A percentile compares a stretch with the other conserved stretches of the same genome.
These are phyloP conservation scores for Eumaeus atala DNA, from an alignment of 1,140 invertebrate species.

Conservation along the genomic window DNA sequence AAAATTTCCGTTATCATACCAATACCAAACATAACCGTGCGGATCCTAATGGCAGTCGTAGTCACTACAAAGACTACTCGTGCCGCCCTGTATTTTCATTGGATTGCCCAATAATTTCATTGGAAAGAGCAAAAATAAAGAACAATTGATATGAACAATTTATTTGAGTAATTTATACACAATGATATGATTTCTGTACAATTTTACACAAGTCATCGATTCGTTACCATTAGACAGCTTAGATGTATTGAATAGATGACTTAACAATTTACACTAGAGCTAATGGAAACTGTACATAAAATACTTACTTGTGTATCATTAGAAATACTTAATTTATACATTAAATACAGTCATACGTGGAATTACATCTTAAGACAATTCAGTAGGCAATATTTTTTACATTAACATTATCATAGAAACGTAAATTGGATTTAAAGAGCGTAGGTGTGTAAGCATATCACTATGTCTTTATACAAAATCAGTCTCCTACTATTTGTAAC, in stretches of 20 bases:
- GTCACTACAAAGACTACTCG: too few relatives aligned
- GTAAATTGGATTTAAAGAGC: conserved; percentile 31
- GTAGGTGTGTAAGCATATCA: conserved; percentile 56
- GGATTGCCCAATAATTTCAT: too few relatives aligned
- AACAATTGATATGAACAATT: conserved; percentile 66
- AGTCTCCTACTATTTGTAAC: conserved; percentile 71
- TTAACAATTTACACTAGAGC: conserved; percentile 66
- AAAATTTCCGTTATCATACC: too few relatives aligned
- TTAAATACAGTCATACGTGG: conserved; percentile 62
- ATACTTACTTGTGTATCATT: conserved; percentile 46
- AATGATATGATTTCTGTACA: conserved; percentile 73
- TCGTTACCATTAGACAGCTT: conserved; percentile 64
- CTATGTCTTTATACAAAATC: conserved; percentile 68
- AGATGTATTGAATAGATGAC: conserved; percentile 58
- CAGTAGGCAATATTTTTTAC: conserved; percentile 27
- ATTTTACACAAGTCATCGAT: conserved; percentile 65
- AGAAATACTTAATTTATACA: conserved; percentile 44
- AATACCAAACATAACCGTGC: too few relatives aligned
- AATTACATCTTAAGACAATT: conserved; percentile 42
- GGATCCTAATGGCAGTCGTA: too few relatives aligned
- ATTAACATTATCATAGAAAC: conserved; percentile 38
- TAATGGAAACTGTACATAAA: conserved; percentile 61
- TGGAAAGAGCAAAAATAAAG: conserved; percentile 26
- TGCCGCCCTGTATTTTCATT: too few relatives aligned
- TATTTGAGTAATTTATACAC: conserved; percentile 67